Evolutionary conservation across 2,113 vertebrate species (phyloP), one percentile per base, ranked within the genome.

Genomic region (Oncorhynchus mykiss): DNA sequence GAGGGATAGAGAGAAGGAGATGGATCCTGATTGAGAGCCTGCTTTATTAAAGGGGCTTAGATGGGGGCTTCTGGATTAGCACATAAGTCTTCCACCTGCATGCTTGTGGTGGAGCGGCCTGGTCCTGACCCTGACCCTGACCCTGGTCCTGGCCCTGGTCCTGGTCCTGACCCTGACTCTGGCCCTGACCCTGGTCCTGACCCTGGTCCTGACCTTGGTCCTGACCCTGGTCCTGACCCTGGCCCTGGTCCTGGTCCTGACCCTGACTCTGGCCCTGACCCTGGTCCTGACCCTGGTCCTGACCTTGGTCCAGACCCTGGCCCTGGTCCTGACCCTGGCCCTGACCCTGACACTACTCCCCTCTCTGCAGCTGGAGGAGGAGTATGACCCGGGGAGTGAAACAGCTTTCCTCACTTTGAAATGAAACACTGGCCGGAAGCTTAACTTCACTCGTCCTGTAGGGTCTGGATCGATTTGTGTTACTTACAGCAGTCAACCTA

Each of bases 41-140:
- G 88, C 89, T 92, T 93, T 92, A 92, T 93, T 93, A 92, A 87
- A 89, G 91, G 80, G 86, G 91, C 85, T 92, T 88, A 87, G 86
- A 84, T 83, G 85, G 88, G 86, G 86, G 84, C 81, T 88, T 88
- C 80, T 79, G 91, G 90, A 92, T 89, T 89, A 92, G 89, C 85
- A 89, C 86, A 81, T 88, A 87, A 89, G 89, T 88, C 91, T 89
- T 89, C 90, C 90, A 93, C 91, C 92, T 93, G 91, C 88, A 89
- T 86, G 86, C 86, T 86, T 39, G 85, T 73, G 77, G 86, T 73
- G 77, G 86, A 86, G 85, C 83, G 86, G 78, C 87, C 83, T 87
- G 86, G 82, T 7, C 34, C 34, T 39, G 34, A 27, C 25, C 2
- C 25, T 27, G 25, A 0, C 2, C 1, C 25, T 27, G 25, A 1